Percentiles rank a stretch among this genome's conserved stretches.
These are phyloP conservation scores for Pipistrellus pygmaeus DNA, from an alignment of 2,797 vertebrate genomes.

Conservation along the genomic window DNA sequence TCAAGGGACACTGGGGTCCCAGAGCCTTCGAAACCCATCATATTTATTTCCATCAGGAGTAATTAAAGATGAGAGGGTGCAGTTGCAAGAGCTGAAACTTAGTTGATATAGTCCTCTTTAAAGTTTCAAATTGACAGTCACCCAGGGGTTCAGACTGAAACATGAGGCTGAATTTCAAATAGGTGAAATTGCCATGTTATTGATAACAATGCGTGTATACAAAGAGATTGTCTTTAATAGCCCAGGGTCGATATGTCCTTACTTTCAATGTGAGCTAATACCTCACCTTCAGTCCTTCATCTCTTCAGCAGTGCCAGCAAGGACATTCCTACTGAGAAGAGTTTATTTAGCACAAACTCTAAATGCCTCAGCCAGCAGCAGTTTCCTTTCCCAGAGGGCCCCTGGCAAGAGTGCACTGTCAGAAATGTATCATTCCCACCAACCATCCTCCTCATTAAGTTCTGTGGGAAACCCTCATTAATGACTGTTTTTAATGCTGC, in stretches of 20 bases:
- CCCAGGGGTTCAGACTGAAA: constrained; percentile 63
- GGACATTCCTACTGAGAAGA: constrained; percentile 57
- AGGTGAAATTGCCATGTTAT: constrained; percentile 57
- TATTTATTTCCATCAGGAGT: constrained; percentile 1
- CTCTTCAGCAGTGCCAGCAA: constrained; percentile 20
- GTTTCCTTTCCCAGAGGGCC: neutral
- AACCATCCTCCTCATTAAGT: constrained; percentile 59
- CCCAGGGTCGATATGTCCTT: constrained; percentile 61
- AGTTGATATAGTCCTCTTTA: constrained; percentile 11
- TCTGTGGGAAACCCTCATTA: constrained; percentile 39
- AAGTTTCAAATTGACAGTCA: constrained; percentile 54
- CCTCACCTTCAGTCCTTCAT: constrained; percentile 57
- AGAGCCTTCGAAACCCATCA: neutral
- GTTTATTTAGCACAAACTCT: constrained; percentile 37
- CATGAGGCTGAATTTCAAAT: constrained; percentile 71
- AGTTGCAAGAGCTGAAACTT: constrained; percentile 25
- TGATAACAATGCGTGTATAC: constrained; percentile 64
- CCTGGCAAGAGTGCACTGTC: neutral
- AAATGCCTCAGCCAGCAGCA: neutral
- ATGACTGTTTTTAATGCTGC: constrained; percentile 43
- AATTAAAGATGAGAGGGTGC: neutral
- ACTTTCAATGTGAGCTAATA: constrained; percentile 66
- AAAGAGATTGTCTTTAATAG: constrained; percentile 75
- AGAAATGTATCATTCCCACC: constrained; percentile 51
- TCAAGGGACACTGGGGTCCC: neutral